Base-by-base conservation (phyloP, 2,888 invertebrate species). In the Amiota minor region DNA sequence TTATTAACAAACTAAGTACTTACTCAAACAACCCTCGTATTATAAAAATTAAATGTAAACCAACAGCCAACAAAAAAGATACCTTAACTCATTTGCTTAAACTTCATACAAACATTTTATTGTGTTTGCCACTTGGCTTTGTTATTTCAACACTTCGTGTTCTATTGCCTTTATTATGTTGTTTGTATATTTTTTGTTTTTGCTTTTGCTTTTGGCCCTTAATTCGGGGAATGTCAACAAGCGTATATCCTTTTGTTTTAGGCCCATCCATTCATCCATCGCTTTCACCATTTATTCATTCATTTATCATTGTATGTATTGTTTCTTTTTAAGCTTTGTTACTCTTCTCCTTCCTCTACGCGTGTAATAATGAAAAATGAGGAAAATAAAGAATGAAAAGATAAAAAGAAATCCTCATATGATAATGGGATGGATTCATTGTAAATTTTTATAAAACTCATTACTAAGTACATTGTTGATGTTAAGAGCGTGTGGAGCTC, bases 141-240 rank as follows among this genome's bases (percentile, higher is more conserved):
- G n/a, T 46, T 46, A 46, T 46, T 64, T 3, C n/a, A 46, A 16
- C 46, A 10, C 14, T n/a, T 64, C 1, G 45, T 45, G 14, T 35
- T 14, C 16, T 64, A 16, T 62, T 62, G 46, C 47, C 11, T 23
- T 46, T 16, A 46, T 64, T 64, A 12, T 35, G 23, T 35, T 62
- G 35, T 45, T 23, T 12, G 16, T 23, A 12, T 62, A 6, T 11
- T 62, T 67, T 18, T 9, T 49, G 49, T 67, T 12, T 14, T 62
- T 35, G 35, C 12, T 35, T 62, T 12, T 62, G 11, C 20, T 49
- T 18, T 35, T 49, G 12, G 46, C 64, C 20, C 50, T 67, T 50
- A 50, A 67, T 67, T 50, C 12, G 49, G 50, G 14, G 16, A 67
- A 67, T 67, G 67, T 67, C 67, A 67, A 67, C 50, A 47, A 46